These are phyloP conservation scores for Heliconius nattereri DNA, from an alignment of 1,140 invertebrate species.

Conservation along the genomic window DNA sequence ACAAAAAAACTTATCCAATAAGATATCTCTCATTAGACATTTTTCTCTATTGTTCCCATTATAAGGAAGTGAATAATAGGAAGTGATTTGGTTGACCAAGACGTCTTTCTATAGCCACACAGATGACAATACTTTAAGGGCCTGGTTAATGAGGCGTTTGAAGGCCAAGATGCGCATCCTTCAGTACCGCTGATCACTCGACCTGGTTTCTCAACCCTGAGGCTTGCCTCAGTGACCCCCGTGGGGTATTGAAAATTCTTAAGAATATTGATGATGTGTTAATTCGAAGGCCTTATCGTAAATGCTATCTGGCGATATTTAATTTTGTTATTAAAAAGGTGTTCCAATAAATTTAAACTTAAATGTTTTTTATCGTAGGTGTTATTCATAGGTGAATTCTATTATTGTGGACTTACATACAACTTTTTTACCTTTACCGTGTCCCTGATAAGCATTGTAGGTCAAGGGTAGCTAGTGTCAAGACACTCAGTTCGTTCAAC, in stretches of 20 bases:
- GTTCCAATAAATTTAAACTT: neutral
- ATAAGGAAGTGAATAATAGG: conserved; percentile 10
- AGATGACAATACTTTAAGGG: conserved; percentile 31
- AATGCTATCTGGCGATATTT: conserved; percentile 10
- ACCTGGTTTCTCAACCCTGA: conserved; percentile 36
- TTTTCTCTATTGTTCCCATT: neutral
- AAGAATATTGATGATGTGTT: conserved; percentile 32
- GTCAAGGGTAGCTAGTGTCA: too few relatives aligned
- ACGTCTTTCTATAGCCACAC: conserved; percentile 30
- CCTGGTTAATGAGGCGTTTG: conserved; percentile 39
- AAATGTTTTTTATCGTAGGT: too few relatives aligned
- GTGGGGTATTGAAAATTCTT: conserved; percentile 35
- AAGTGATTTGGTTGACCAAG: conserved; percentile 15
- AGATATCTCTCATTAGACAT: neutral
- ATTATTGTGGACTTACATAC: too few relatives aligned
- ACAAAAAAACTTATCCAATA: neutral
- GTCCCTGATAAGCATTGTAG: too few relatives aligned
- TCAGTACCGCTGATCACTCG: conserved; percentile 38
- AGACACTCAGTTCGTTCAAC: too few relatives aligned
- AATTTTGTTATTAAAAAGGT: neutral
- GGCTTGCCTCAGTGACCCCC: conserved; percentile 30
- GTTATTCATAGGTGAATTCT: too few relatives aligned
- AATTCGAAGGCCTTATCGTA: conserved; percentile 29
- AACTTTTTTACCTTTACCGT: too few relatives aligned
- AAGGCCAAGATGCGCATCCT: conserved; percentile 37